Evolutionary conservation across 2,888 invertebrate genomes (phyloP).

Genomic region (Leptinotarsa peninsularis): DNA sequence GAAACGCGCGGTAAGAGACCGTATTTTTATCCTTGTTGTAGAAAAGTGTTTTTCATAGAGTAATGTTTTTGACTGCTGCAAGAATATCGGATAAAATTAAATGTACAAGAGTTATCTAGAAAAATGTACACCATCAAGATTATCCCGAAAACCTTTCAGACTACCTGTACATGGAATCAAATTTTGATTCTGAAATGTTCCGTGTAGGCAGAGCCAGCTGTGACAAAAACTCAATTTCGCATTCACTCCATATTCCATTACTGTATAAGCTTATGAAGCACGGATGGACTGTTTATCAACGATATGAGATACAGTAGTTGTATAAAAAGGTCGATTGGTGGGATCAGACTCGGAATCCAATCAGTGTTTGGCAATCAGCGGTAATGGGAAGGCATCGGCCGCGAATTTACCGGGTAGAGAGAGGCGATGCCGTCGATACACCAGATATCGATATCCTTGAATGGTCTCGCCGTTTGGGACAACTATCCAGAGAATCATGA

Average conservation of each 20-base stretch:
- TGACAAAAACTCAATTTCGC: conserved; percentile 32
- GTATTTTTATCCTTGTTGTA: no score
- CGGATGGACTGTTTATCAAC: conserved; percentile 53
- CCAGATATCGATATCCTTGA: conserved; percentile 33
- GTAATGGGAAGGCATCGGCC: conserved; percentile 62
- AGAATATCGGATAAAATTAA: no score
- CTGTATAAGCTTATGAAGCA: conserved; percentile 33
- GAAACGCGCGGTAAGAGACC: no score
- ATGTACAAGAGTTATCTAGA: no score
- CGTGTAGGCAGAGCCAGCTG: not conserved
- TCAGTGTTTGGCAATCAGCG: conserved; percentile 64
- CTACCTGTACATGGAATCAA: no score
- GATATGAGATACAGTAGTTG: conserved; percentile 54
- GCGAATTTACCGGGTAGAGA: conserved; percentile 51
- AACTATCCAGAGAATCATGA: conserved; percentile 20
- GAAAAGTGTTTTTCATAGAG: no score
- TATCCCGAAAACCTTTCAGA: no score
- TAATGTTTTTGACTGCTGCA: no score
- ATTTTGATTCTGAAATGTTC: not conserved
- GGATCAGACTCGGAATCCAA: conserved; percentile 63
- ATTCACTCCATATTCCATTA: conserved; percentile 37
- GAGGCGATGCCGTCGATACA: conserved; percentile 30
- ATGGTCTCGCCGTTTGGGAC: conserved; percentile 27
- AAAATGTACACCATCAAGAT: no score
- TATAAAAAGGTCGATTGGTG: conserved; percentile 59